These are phyloP conservation scores for Alaudala cheleensis DNA, from an alignment of 2,113 vertebrate genomes.

Conservation along the genomic window DNA sequence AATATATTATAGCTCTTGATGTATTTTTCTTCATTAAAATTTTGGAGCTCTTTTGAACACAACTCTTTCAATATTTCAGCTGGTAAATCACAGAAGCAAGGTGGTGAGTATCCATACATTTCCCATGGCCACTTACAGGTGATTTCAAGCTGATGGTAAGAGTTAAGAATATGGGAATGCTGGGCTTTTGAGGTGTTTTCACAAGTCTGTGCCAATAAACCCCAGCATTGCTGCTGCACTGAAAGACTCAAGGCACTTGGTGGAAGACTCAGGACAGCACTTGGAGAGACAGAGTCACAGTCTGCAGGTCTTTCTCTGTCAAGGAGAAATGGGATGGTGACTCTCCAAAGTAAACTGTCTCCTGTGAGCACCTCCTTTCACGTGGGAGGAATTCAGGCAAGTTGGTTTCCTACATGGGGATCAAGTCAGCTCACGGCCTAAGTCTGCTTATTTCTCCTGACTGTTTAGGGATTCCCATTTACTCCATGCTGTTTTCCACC, in stretches of 20 bases:
- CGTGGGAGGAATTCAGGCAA: background rate
- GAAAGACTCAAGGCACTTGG: background rate
- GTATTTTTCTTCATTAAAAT: background rate
- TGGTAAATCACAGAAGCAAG: background rate
- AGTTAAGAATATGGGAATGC: background rate
- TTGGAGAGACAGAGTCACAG: fast-evolving
- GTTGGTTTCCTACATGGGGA: fast-evolving
- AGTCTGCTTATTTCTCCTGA: background rate
- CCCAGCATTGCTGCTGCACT: background rate
- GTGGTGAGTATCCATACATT: fast-evolving
- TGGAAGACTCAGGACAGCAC: background rate
- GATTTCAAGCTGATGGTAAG: background rate
- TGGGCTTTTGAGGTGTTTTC: background rate
- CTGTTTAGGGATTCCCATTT: background rate
- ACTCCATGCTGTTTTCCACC: fast-evolving
- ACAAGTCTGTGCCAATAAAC: background rate
- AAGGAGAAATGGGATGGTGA: background rate
- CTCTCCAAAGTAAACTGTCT: fast-evolving
- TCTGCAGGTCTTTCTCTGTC: background rate
- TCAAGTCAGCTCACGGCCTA: no score
- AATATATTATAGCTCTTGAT: fast-evolving
- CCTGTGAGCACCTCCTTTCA: background rate
- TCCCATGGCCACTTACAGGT: background rate
- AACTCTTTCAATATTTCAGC: background rate
- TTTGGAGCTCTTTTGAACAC: background rate